phyloP scores from a whole-genome alignment of 1,140 invertebrate genomes.

The Trialeurodes vaporariorum region DNA sequence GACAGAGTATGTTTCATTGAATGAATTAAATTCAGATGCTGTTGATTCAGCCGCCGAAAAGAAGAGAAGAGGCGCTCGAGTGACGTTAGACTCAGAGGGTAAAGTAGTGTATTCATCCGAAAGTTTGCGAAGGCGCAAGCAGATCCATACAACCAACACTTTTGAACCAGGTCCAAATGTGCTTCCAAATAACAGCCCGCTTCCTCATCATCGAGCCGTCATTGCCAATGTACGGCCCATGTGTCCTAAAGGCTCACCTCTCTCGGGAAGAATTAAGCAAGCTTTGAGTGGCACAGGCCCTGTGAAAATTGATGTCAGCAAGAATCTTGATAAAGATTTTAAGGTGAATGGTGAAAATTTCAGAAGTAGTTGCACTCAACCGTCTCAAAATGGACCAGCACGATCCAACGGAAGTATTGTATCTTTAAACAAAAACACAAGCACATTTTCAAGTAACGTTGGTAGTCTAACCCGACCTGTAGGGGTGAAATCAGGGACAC shows the following conservation, averaged over 20 bases:
- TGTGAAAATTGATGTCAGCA: neutral
- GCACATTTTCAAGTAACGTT: neutral
- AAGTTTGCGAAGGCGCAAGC: slow-evolving; percentile 66
- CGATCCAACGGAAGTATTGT: neutral
- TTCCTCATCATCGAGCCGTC: slow-evolving; percentile 17
- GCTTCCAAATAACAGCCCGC: slow-evolving; percentile 22
- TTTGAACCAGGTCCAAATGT: slow-evolving; percentile 50
- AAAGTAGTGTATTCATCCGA: slow-evolving; percentile 84
- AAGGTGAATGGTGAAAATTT: neutral
- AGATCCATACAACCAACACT: slow-evolving; percentile 66
- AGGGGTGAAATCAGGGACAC: neutral
- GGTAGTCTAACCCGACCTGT: neutral
- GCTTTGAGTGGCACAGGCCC: neutral
- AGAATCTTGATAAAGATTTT: neutral
- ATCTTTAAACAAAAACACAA: neutral
- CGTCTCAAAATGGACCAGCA: neutral
- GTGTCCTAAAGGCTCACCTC: neutral
- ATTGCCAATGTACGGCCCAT: neutral
- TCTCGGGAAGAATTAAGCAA: neutral
- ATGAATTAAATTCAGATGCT: slow-evolving; percentile 44
- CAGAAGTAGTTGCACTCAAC: neutral
- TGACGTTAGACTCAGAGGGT: slow-evolving; percentile 74
- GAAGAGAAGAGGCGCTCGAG: slow-evolving; percentile 54
- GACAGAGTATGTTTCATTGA: slow-evolving; percentile 69
- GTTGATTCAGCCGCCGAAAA: slow-evolving; percentile 26